Conservation (phyloP, 2,888 invertebrate genomes). For the Drosophila pullipes region DNA sequence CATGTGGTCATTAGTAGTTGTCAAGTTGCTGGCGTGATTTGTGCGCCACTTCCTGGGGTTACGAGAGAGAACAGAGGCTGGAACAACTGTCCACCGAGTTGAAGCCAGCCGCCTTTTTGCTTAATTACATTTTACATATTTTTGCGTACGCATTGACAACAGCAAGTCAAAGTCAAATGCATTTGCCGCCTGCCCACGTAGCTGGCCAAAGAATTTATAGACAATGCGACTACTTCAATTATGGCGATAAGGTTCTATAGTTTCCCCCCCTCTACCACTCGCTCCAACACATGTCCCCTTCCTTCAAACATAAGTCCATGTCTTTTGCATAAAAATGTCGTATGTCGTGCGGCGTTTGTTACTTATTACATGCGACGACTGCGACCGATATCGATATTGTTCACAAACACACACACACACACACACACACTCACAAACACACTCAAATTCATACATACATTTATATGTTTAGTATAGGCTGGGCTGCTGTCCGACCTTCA, state of each 20-base stretch:
- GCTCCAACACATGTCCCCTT: not conserved
- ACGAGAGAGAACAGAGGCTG: constrained; percentile 2
- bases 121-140: constrained; percentile 75
- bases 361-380: constrained; percentile 74
- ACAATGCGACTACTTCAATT: constrained; percentile 80
- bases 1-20: constrained; percentile 75
- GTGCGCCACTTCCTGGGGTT: constrained; percentile 64
- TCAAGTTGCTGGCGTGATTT: constrained; percentile 69
- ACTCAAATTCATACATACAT: not conserved
- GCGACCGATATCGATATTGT: constrained; percentile 75
- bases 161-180: constrained; percentile 67
- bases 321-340: constrained; percentile 80
- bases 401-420: constrained; percentile 31
- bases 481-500: constrained; percentile 66
- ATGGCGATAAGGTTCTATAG: constrained; percentile 65
- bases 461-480: constrained; percentile 17
- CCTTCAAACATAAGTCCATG: constrained; percentile 29
- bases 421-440: not conserved
- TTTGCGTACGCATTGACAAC: constrained; percentile 70
- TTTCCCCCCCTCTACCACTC: not conserved
- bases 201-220: constrained; percentile 73
- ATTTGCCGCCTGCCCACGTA: constrained; percentile 74
- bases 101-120: constrained; percentile 7
- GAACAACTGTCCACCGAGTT: not conserved
- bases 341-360: constrained; percentile 79